Percentiles rank a stretch among this genome's conserved stretches.
These are phyloP conservation scores for Tachystola acroxantha DNA, from an alignment of 2,888 invertebrate species.

Conservation along the genomic window DNA sequence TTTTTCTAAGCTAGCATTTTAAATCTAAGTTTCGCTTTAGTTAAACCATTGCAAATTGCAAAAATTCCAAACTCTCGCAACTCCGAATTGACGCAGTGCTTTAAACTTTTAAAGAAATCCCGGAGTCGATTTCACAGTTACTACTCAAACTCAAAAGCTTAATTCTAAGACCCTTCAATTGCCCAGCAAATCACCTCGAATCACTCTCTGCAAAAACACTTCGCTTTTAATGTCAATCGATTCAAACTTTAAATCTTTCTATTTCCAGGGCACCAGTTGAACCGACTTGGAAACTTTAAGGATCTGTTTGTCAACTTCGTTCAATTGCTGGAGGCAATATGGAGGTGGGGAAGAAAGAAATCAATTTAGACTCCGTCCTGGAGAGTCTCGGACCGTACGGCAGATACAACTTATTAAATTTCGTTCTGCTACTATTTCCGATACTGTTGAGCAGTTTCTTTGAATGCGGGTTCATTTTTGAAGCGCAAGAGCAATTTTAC, in stretches of 20 bases:
- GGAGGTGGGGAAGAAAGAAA: slow-evolving; percentile 62
- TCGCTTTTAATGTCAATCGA: slow-evolving; percentile 9
- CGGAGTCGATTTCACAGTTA: no score
- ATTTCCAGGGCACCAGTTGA: slow-evolving; percentile 29
- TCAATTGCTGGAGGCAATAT: slow-evolving; percentile 20
- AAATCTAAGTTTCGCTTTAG: no score
- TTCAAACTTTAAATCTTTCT: slow-evolving; percentile 24
- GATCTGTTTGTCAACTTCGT: slow-evolving; percentile 1
- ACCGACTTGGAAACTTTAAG: slow-evolving; percentile 5
- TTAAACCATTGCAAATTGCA: no score
- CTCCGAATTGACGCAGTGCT: no score
- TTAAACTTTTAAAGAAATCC: no score
- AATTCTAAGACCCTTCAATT: background rate
- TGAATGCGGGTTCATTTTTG: slow-evolving; percentile 69
- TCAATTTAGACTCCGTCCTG: slow-evolving; percentile 65
- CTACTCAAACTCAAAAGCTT: background rate
- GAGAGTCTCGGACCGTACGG: slow-evolving; percentile 68
- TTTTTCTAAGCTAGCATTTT: no score
- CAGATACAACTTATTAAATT: slow-evolving; percentile 64
- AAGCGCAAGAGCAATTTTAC: slow-evolving; percentile 58
- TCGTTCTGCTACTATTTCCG: slow-evolving; percentile 59
- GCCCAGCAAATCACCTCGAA: background rate
- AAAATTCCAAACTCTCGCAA: no score
- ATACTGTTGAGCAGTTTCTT: slow-evolving; percentile 63
- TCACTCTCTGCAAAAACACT: slow-evolving; percentile 7